These are phyloP conservation scores for Synergus gifuensis DNA, from an alignment of 2,888 invertebrate species.

Conservation along the genomic window DNA sequence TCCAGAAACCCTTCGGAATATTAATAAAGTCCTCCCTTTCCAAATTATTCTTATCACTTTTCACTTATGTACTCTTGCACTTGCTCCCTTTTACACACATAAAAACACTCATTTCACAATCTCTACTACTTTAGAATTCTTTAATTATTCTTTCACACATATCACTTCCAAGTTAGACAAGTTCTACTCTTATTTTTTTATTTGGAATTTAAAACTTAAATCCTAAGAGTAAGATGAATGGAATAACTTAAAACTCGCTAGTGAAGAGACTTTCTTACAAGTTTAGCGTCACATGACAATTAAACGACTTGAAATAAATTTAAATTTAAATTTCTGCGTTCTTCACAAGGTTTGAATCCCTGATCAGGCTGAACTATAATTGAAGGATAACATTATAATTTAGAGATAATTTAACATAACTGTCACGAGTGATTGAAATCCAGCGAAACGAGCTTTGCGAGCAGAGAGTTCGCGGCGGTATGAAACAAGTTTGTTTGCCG, in stretches of 20 bases:
- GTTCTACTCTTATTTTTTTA: too few species aligned
- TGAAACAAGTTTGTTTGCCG: constrained; percentile 36
- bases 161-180: too few species aligned
- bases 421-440: neutral
- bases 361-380: neutral
- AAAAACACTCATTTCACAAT: neutral
- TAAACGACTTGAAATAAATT: too few species aligned
- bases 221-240: too few species aligned
- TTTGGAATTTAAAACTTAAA: too few species aligned
- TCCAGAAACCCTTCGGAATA: constrained; percentile 21
- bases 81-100: neutral
- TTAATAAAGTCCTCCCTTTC: neutral
- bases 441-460: constrained; percentile 13
- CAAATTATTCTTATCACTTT: constrained; percentile 31
- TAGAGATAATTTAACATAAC: too few species aligned
- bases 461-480: constrained; percentile 38
- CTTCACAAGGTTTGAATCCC: neutral
- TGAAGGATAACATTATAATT: neutral
- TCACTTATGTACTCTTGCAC: constrained; percentile 14
- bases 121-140: neutral
- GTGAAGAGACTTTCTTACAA: too few species aligned
- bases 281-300: too few species aligned
- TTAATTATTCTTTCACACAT: neutral
- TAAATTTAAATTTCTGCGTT: neutral
- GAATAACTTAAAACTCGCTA: too few species aligned